Conservation (phyloP, 1,140 invertebrate genomes). For the Bombus confusus region DNA sequence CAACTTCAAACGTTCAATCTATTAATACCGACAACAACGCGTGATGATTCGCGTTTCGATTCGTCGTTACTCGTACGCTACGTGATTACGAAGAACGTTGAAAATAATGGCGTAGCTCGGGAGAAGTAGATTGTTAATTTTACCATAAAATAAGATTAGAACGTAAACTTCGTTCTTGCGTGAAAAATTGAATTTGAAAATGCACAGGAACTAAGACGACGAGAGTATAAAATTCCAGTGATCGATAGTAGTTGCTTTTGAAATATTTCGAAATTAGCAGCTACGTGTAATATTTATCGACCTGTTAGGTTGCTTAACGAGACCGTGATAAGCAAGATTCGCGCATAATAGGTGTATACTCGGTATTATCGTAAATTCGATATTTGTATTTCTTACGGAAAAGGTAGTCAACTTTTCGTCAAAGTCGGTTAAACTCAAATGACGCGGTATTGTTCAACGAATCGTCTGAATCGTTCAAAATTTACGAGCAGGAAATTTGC, state of each 20-base stretch:
- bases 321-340: too few species aligned
- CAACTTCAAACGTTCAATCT: background rate
- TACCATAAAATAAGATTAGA: background rate
- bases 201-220: background rate
- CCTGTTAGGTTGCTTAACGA: background rate
- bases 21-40: conserved; percentile 8
- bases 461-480: too few species aligned
- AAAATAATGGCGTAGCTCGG: background rate
- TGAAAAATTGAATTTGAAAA: background rate
- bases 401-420: too few species aligned
- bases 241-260: background rate
- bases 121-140: background rate
- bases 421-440: too few species aligned
- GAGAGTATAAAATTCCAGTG: background rate
- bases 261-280: background rate
- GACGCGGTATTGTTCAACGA: too few species aligned
- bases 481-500: too few species aligned
- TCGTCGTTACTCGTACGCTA: background rate
- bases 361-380: too few species aligned
- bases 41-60: background rate
- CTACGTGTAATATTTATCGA: background rate
- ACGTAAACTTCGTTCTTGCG: background rate
- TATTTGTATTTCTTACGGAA: too few species aligned
- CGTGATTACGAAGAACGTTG: background rate
- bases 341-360: too few species aligned